A percentile compares a stretch with the other conserved stretches of the same genome.
Conservation (phyloP, 2,797 vertebrate genomes). For the Spea hammondii region DNA sequence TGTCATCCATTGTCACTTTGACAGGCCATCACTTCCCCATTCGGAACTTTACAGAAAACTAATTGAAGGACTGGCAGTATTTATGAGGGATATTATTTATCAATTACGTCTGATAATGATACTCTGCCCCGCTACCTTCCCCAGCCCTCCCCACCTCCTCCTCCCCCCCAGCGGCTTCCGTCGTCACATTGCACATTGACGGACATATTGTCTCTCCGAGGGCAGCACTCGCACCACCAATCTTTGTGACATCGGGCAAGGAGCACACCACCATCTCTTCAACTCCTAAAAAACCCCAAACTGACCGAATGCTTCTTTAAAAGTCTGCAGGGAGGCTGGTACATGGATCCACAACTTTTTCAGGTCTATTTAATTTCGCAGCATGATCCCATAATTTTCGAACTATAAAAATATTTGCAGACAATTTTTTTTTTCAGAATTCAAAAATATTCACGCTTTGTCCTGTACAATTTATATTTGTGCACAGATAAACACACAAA, state of each 20-base stretch:
- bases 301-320: too few species aligned
- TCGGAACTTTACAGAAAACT: constrained; percentile 78
- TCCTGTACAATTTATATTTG: too few species aligned
- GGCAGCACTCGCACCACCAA: constrained; percentile 7
- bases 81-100: constrained; percentile 89
- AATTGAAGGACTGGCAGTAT: constrained; percentile 87
- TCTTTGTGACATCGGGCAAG: background rate
- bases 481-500: too few species aligned
- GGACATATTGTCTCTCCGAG: constrained; percentile 42
- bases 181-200: constrained; percentile 44
- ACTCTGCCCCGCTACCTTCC: constrained; percentile 64
- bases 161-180: constrained; percentile 33
- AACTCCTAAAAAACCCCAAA: too few species aligned
- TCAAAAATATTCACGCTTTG: too few species aligned
- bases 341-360: too few species aligned
- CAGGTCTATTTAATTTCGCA: too few species aligned
- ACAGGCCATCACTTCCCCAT: constrained; percentile 87
- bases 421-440: too few species aligned
- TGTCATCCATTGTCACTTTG: constrained; percentile 81
- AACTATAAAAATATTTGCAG: too few species aligned
- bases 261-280: constrained; percentile 17
- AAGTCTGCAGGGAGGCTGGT: too few species aligned
- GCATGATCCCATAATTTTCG: too few species aligned
- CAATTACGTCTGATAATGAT: constrained; percentile 74
- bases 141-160: constrained; percentile 35